These are phyloP conservation scores for Matsumyia berberina DNA, from an alignment of 2,888 invertebrate genomes.

Conservation along the genomic window DNA sequence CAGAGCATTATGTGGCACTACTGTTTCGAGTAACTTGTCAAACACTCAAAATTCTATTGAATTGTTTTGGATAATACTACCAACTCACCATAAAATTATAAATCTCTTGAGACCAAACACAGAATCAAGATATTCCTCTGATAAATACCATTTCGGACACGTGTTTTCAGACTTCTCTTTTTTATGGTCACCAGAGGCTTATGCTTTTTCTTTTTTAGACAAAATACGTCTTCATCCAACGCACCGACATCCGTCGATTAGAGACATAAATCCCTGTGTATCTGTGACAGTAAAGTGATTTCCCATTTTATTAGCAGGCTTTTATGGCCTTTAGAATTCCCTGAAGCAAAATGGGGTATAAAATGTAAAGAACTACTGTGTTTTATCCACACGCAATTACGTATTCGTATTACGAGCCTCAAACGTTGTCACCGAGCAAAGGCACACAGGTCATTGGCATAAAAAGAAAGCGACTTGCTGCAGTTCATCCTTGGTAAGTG, in stretches of 20 bases:
- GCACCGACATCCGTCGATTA: background rate
- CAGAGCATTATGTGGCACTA: too few relatives aligned
- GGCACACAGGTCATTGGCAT: slow-evolving; percentile 62
- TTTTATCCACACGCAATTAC: slow-evolving; percentile 29
- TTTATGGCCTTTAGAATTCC: slow-evolving; percentile 2
- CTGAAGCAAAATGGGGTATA: slow-evolving; percentile 16
- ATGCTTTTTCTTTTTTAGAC: background rate
- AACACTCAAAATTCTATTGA: background rate
- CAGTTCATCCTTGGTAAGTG: slow-evolving; percentile 50
- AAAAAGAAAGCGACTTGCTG: slow-evolving; percentile 30
- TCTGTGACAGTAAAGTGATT: slow-evolving; percentile 8
- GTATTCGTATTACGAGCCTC: slow-evolving; percentile 24
- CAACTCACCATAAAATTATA: background rate
- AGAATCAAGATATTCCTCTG: slow-evolving; percentile 5
- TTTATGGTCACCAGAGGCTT: background rate
- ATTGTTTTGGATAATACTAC: background rate
- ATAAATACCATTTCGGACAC: slow-evolving; percentile 14
- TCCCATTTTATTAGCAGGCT: background rate
- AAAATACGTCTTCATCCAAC: background rate
- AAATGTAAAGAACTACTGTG: slow-evolving; percentile 8
- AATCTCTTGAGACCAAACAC: background rate
- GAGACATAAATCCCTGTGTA: background rate
- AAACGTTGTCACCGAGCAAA: slow-evolving; percentile 12
- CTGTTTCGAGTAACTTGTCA: background rate
- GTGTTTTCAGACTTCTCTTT: background rate